Base-by-base conservation (phyloP, 2,113 vertebrate species). In the Centrocercus urophasianus region DNA sequence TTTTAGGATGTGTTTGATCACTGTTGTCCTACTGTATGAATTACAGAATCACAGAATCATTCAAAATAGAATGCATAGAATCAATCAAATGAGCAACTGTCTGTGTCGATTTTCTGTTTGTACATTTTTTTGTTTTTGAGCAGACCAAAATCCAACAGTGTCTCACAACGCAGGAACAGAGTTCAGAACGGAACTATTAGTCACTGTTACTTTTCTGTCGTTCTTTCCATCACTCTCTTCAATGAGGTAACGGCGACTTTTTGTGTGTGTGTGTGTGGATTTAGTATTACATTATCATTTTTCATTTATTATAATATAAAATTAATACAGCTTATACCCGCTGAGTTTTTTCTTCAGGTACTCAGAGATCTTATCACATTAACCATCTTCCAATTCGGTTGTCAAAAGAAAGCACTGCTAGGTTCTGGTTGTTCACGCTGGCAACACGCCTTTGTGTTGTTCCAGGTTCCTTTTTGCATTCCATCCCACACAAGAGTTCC, bases 381-480 rank as follows among this genome's bases (percentile, higher is more conserved):
- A 86, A 90, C 30, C 65, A 75, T 76, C 22, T 95, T 95, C 73
- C 70, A 61, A 15, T 78, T 50, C 74, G 86, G 40, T 89, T 92
- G 75, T 71, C 66, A 94, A 80, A 79, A 91, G 28, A 78, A 56
- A 87, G 30, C 38, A 12, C 8, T 85, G 6, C 52, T 91, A 2
- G 73, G 87, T 64, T 81, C 67, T 88, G 24, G 9, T 88, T 42
- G 30, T 93, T 66, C 95, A 56, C 83, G 45, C 74, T 96, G 97
- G 92, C 97, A 97, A 98, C 95, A 16, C 67, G 45, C 50, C 90
- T 97, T 96, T 98, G 75, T 97, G 96, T 64, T 97, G 76, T 98
- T 98, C 98, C 97, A 98, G 98, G 98, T 98, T 93, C 93, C 92
- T 97, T 96, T 97, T 97, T 96, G 97, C 95, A 93, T 97, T 96